Percentiles rank a stretch among this genome's conserved stretches.
Conservation (phyloP, 2,113 vertebrate genomes). For the Thymallus thymallus region DNA sequence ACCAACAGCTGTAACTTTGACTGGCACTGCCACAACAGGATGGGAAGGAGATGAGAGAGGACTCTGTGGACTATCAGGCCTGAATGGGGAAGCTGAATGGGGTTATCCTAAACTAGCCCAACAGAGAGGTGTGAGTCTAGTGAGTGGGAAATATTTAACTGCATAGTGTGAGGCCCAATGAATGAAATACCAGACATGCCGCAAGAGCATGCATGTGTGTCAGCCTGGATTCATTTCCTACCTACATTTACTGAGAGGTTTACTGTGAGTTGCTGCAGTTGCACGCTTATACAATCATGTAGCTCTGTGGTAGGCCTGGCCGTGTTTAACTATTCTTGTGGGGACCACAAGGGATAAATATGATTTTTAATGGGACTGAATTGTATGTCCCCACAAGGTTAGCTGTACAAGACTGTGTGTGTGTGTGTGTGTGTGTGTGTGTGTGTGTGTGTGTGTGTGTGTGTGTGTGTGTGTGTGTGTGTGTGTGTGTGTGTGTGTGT, state of each 20-base stretch:
- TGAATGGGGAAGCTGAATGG: background rate
- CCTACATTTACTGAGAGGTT: no score
- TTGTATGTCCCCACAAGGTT: no score
- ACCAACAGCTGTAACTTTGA: background rate
- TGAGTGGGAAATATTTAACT: background rate
- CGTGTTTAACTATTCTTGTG: no score
- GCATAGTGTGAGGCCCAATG: background rate
- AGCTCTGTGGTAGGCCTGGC: no score
- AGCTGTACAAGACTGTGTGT: no score
- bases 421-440: slow-evolving; percentile 13
- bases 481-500: slow-evolving; percentile 14
- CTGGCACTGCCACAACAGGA: background rate
- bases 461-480: slow-evolving; percentile 13
- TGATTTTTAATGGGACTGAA: no score
- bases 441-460: slow-evolving; percentile 14
- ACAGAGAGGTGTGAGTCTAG: slow-evolving; percentile 12
- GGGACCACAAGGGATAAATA: no score
- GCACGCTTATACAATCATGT: no score
- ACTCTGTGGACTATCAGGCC: background rate
- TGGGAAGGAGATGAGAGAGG: background rate
- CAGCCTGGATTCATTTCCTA: no score
- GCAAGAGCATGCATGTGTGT: slow-evolving; percentile 1
- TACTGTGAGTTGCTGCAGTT: no score
- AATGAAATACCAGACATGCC: slow-evolving; percentile 3
- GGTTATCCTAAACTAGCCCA: background rate